These are phyloP conservation scores for Tortrix viridana DNA, from an alignment of 2,888 invertebrate species.

Conservation along the genomic window DNA sequence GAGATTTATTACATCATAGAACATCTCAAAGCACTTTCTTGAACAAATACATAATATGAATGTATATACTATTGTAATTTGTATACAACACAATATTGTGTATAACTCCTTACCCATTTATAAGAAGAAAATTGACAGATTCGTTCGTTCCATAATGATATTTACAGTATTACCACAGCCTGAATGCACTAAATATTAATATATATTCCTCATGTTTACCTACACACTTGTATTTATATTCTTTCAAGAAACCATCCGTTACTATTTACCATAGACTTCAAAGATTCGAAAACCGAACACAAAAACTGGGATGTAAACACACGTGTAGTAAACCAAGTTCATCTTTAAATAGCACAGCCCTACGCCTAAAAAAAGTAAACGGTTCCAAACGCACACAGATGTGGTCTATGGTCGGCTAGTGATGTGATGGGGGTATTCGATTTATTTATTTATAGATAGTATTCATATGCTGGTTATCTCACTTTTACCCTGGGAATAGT, in stretches of 20 bases:
- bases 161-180: background rate
- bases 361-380: conserved; percentile 37
- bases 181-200: conserved; percentile 7
- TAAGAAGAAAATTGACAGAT: too few species aligned
- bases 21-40: too few species aligned
- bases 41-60: too few species aligned
- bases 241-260: conserved; percentile 18
- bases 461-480: too few species aligned
- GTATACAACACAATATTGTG: too few species aligned
- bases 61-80: too few species aligned
- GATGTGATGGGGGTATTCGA: conserved; percentile 12
- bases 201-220: conserved; percentile 4
- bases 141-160: too few species aligned
- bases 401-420: conserved; percentile 27
- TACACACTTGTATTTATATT: conserved; percentile 5
- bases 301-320: conserved; percentile 38
- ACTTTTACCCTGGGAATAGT: too few species aligned
- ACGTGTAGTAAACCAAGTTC: conserved; percentile 39
- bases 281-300: conserved; percentile 36
- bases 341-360: conserved; percentile 39
- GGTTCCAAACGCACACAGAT: conserved; percentile 35
- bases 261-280: conserved; percentile 27
- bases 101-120: too few species aligned
- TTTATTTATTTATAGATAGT: conserved; percentile 12
- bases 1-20: too few species aligned